Conservation (phyloP, 1,140 invertebrate genomes). For the Pachyrhynchus sulphureomaculatus region DNA sequence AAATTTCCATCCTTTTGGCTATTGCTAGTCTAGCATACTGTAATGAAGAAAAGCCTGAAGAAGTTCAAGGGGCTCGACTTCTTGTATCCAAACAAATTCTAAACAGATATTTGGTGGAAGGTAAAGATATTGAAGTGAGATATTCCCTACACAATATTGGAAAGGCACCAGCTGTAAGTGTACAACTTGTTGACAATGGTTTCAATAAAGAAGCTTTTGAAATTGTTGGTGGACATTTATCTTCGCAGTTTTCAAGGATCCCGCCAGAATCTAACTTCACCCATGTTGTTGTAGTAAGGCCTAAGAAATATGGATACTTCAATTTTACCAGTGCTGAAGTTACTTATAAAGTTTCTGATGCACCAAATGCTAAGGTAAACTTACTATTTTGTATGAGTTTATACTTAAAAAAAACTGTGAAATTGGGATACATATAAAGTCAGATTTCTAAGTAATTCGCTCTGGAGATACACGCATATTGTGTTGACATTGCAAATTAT, state of each 20-base stretch:
- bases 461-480: too few species aligned
- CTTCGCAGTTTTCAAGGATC: constrained; percentile 83
- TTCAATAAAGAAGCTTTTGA: constrained; percentile 89
- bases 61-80: constrained; percentile 70
- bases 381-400: constrained; percentile 5
- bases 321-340: constrained; percentile 97
- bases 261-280: constrained; percentile 90
- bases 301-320: constrained; percentile 89
- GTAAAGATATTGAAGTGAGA: constrained; percentile 94
- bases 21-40: constrained; percentile 8
- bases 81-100: constrained; percentile 87
- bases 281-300: constrained; percentile 89
- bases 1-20: constrained; percentile 9
- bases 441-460: too few species aligned
- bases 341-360: constrained; percentile 81
- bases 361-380: constrained; percentile 62
- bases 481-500: too few species aligned
- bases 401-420: too few species aligned
- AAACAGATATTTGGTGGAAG: constrained; percentile 98
- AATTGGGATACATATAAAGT: too few species aligned
- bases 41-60: constrained; percentile 54
- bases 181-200: constrained; percentile 83
- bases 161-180: constrained; percentile 82
- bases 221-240: constrained; percentile 80
- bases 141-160: constrained; percentile 86